A percentile compares a stretch with the other conserved stretches of the same genome.
Conservation (phyloP, 2,888 invertebrate species). For the Scaeva pyrastri region DNA sequence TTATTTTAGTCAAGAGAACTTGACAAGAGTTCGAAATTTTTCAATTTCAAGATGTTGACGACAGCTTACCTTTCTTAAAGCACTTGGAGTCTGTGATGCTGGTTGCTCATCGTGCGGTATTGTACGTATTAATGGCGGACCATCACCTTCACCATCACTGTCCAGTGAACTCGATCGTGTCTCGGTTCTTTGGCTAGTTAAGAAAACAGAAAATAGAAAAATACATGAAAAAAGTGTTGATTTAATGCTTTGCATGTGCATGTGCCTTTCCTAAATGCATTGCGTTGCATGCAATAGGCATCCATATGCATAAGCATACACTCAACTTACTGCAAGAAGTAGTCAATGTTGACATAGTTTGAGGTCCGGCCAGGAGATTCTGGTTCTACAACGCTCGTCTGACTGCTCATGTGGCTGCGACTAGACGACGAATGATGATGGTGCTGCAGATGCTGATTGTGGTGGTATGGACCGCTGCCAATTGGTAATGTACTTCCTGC, state of each 20-base stretch:
- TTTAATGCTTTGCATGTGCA: conserved; percentile 20
- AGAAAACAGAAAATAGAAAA: conserved; percentile 16
- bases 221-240: conserved; percentile 7
- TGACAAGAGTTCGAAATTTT: conserved; percentile 24
- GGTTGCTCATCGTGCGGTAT: conserved; percentile 87
- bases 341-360: conserved; percentile 97
- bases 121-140: conserved; percentile 86
- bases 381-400: conserved; percentile 86
- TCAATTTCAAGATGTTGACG: neutral
- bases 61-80: conserved; percentile 81
- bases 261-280: neutral
- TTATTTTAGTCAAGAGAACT: neutral
- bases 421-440: conserved; percentile 73
- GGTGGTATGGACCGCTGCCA: conserved; percentile 78
- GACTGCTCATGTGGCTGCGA: conserved; percentile 82
- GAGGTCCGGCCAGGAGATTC: conserved; percentile 92
- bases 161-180: conserved; percentile 85
- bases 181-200: conserved; percentile 83
- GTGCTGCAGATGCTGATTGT: conserved; percentile 75
- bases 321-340: conserved; percentile 91
- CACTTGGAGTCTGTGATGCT: conserved; percentile 84
- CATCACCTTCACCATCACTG: conserved; percentile 85
- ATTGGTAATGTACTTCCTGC: conserved; percentile 86
- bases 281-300: neutral
- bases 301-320: neutral